phyloP scores from a whole-genome alignment of 2,797 vertebrate genomes.

The Macroramphosus scolopax region DNA sequence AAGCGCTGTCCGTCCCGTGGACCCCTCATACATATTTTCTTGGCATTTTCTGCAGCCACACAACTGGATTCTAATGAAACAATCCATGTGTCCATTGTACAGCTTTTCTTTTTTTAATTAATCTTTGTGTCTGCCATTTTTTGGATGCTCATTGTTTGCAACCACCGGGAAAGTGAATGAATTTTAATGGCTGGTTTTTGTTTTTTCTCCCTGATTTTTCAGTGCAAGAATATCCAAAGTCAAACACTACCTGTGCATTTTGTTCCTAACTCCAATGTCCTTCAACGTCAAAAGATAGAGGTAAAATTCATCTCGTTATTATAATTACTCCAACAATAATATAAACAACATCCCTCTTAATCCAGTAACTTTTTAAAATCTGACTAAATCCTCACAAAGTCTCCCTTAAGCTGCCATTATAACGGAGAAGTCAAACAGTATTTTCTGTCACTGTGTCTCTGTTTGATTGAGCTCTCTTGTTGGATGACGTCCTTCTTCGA shows the following conservation, averaged over 20 bases:
- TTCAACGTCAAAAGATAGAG: conserved; percentile 14
- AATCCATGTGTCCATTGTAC: conserved; percentile 80
- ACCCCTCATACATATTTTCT: conserved; percentile 81
- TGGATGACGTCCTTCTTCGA: conserved; percentile 56
- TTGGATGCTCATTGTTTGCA: conserved; percentile 74
- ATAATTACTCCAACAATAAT: conserved; percentile 10
- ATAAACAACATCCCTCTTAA: conserved; percentile 25
- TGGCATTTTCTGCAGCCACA: conserved; percentile 77
- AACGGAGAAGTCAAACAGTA: conserved; percentile 52
- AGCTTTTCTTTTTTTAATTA: conserved; percentile 77
- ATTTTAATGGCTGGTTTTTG: conserved; percentile 65
- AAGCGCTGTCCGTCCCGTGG: conserved; percentile 80
- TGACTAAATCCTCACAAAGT: conserved; percentile 41
- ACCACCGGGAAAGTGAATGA: conserved; percentile 63
- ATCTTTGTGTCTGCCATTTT: conserved; percentile 79
- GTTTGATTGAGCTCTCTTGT: conserved; percentile 61
- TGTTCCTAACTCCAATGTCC: conserved; percentile 18
- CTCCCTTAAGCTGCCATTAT: conserved; percentile 44
- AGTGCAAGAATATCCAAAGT: conserved; percentile 65
- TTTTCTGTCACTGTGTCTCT: conserved; percentile 59
- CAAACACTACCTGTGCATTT: conserved; percentile 48
- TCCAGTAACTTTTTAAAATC: conserved; percentile 41
- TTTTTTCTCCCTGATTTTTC: conserved; percentile 54
- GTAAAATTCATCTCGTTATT: conserved; percentile 8
- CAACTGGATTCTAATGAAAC: conserved; percentile 84